phyloP scores from a whole-genome alignment of 2,888 invertebrate species.

The Dorcus parallelipipedus region DNA sequence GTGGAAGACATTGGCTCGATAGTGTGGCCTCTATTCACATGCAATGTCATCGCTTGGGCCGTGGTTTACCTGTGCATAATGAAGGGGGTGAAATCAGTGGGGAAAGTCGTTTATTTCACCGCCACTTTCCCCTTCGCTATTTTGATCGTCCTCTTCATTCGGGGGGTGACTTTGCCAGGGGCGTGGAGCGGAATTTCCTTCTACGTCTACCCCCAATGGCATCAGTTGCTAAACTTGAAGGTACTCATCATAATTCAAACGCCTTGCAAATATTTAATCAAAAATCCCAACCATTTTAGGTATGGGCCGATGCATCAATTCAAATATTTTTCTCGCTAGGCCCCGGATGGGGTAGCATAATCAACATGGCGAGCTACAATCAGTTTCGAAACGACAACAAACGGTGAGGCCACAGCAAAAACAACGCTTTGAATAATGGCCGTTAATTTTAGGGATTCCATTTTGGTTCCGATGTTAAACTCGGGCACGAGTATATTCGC shows the following conservation, averaged over 20 bases:
- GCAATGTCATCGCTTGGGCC: slow-evolving; percentile 74
- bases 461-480: slow-evolving; percentile 69
- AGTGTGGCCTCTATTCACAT: slow-evolving; percentile 76
- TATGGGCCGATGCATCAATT: slow-evolving; percentile 91
- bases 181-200: slow-evolving; percentile 72
- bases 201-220: slow-evolving; percentile 78
- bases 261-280: background rate
- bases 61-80: slow-evolving; percentile 80
- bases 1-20: slow-evolving; percentile 73
- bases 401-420: slow-evolving; percentile 45
- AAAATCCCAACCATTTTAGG: slow-evolving; percentile 50
- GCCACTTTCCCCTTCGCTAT: slow-evolving; percentile 80
- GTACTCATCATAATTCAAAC: slow-evolving; percentile 51
- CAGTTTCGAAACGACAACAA: slow-evolving; percentile 70
- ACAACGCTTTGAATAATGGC: background rate
- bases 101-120: slow-evolving; percentile 87
- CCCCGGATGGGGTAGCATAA: slow-evolving; percentile 81
- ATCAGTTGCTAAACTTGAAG: slow-evolving; percentile 69
- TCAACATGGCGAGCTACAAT: slow-evolving; percentile 84
- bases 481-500: slow-evolving; percentile 75
- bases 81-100: slow-evolving; percentile 83
- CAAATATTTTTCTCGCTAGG: slow-evolving; percentile 91
- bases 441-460: slow-evolving; percentile 58
- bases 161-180: slow-evolving; percentile 78
- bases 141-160: slow-evolving; percentile 65